Conservation (phyloP, 30 jellyfish, hydroid and myxozoan genomes). For the Catostylus mosaicus region DNA sequence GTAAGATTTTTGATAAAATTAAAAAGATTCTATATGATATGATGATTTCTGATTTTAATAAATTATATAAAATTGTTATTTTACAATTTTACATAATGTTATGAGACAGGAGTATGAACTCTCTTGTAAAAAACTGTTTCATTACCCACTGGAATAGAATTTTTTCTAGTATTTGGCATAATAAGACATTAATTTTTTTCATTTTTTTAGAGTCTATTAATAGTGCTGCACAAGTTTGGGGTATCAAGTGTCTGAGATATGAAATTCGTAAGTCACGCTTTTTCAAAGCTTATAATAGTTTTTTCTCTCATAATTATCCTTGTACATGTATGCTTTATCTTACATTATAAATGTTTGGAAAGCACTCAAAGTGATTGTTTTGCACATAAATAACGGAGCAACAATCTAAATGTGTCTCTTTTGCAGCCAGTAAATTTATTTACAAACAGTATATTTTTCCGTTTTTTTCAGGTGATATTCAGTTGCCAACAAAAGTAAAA, state of each 20-base stretch:
- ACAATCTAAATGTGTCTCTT: not conserved
- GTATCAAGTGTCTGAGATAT: slow-evolving; percentile 91
- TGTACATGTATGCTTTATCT: no score
- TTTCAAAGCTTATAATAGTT: no score
- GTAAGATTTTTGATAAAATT: slow-evolving; percentile 62
- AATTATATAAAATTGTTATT: no score
- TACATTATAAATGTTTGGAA: not conserved
- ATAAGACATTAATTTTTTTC: not conserved
- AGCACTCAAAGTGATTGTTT: not conserved
- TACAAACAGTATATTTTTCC: not conserved
- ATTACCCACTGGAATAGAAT: not conserved
- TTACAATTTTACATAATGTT: no score
- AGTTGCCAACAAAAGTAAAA: slow-evolving; percentile 91
- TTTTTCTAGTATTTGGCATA: not conserved
- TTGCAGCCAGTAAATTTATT: no score
- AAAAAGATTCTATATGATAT: no score
- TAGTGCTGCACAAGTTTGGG: slow-evolving; percentile 98
- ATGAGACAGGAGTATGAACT: no score
- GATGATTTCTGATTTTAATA: no score
- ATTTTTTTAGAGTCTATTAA: slow-evolving; percentile 83
- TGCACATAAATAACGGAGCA: not conserved
- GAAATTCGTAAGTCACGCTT: slow-evolving; percentile 95
- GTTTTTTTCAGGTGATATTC: slow-evolving; percentile 89
- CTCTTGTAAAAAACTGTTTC: not conserved
- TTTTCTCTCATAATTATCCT: no score